phyloP scores from a whole-genome alignment of 1,140 invertebrate genomes.

The Penaeus japonicus region DNA sequence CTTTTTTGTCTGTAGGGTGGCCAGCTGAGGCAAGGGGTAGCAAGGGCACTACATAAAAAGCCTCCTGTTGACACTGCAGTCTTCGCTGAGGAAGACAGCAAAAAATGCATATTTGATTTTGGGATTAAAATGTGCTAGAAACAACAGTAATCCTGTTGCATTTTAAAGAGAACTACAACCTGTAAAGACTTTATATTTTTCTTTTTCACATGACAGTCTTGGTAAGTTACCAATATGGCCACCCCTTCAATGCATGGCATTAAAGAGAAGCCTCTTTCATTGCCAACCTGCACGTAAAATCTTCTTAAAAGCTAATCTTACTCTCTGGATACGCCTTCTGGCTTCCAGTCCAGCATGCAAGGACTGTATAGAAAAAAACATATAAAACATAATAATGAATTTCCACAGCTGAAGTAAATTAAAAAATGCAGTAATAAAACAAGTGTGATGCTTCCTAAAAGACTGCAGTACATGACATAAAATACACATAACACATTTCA shows the following conservation, averaged over 20 bases:
- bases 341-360: slow-evolving; percentile 21
- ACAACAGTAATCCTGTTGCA: slow-evolving; percentile 25
- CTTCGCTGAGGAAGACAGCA: slow-evolving; percentile 8
- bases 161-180: slow-evolving; percentile 32
- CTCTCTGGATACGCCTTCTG: not conserved
- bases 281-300: slow-evolving; percentile 1
- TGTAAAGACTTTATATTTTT: not conserved
- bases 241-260: not conserved
- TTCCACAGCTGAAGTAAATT: slow-evolving; percentile 14
- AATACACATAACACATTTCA: slow-evolving; percentile 37
- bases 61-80: slow-evolving; percentile 35
- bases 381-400: not conserved
- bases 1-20: not conserved
- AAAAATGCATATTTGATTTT: slow-evolving; percentile 1
- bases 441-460: slow-evolving; percentile 14
- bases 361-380: slow-evolving; percentile 27
- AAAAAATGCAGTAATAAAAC: slow-evolving; percentile 15
- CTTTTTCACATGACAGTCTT: not conserved
- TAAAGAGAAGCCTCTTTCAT: slow-evolving; percentile 10
- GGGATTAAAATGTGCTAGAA: slow-evolving; percentile 32
- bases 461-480: slow-evolving; percentile 36
- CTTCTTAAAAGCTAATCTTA: not conserved
- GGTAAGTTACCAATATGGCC: not conserved
- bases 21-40: slow-evolving; percentile 22
- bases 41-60: slow-evolving; percentile 44